Percentiles rank a stretch among this genome's conserved stretches.
Evolutionary conservation across 2,113 vertebrate species (phyloP).

Genomic region (Galeopterus variegatus): DNA sequence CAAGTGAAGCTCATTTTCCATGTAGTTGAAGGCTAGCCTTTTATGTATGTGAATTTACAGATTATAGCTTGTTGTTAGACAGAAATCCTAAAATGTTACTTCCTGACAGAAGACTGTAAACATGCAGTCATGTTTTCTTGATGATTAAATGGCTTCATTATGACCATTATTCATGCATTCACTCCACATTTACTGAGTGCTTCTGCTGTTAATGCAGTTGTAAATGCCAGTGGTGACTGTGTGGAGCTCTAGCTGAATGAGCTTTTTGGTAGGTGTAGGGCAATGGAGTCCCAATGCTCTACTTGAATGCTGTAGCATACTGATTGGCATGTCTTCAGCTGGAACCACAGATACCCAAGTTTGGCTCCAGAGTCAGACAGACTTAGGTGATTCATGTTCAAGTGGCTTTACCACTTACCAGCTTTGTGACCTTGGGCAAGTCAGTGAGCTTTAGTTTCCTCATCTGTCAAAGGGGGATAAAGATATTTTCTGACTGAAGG

Average conservation of each 20-base stretch:
- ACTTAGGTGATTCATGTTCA: background rate
- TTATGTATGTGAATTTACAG: background rate
- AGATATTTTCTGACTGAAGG: background rate
- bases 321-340: background rate
- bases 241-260: background rate
- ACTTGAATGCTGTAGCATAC: background rate
- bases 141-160: conserved; percentile 10
- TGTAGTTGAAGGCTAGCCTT: background rate
- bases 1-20: background rate
- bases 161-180: background rate
- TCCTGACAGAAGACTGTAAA: conserved; percentile 20
- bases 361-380: background rate
- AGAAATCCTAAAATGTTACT: conserved; percentile 8
- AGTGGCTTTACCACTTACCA: background rate
- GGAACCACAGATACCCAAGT: background rate
- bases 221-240: background rate
- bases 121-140: background rate
- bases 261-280: background rate
- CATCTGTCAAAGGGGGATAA: background rate
- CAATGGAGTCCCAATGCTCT: background rate
- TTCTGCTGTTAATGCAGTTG: background rate
- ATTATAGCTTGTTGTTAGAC: background rate
- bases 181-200: background rate
- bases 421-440: background rate
- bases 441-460: conserved; percentile 41